Conservation (phyloP, 2,113 vertebrate genomes). For the Pelmatolapia mariae region DNA sequence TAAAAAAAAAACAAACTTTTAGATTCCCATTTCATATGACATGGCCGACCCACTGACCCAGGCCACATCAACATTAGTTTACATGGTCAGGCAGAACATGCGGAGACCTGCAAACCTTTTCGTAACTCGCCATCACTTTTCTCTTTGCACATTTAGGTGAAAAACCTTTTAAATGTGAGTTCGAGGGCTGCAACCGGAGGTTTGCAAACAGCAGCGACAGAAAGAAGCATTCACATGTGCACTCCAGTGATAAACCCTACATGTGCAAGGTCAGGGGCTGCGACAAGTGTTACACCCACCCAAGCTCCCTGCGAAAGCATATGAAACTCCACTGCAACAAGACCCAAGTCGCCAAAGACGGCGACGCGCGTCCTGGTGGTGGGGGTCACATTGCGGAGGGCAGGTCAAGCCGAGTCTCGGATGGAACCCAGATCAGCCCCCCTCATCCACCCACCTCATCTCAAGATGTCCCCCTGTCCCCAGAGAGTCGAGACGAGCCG, state of each 20-base stretch:
- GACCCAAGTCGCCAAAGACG: conserved; percentile 42
- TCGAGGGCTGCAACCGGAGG: conserved; percentile 70
- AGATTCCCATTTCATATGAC: neutral
- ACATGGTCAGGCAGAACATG: neutral
- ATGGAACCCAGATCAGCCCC: conserved; percentile 48
- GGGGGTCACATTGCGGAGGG: conserved; percentile 34
- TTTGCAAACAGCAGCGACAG: conserved; percentile 74
- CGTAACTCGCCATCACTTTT: conserved; percentile 57
- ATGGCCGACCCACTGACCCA: neutral
- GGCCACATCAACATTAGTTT: neutral
- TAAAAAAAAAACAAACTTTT: neutral
- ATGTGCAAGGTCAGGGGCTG: conserved; percentile 65
- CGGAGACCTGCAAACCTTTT: neutral
- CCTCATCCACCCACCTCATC: neutral
- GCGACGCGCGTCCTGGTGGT: conserved; percentile 40
- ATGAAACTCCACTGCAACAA: conserved; percentile 72
- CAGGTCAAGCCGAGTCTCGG: conserved; percentile 56
- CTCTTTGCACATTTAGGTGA: conserved; percentile 70
- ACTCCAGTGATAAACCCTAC: conserved; percentile 70
- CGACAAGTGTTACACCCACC: conserved; percentile 68
- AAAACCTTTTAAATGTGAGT: conserved; percentile 77
- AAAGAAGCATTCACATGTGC: conserved; percentile 68
- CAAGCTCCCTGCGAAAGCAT: conserved; percentile 69
- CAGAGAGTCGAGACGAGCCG: conserved; percentile 64
- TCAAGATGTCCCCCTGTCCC: conserved; percentile 53